Evolutionary conservation across 2,113 vertebrate genomes (phyloP), one percentile per base, ranked within the genome.

Genomic region (Sander vitreus): DNA sequence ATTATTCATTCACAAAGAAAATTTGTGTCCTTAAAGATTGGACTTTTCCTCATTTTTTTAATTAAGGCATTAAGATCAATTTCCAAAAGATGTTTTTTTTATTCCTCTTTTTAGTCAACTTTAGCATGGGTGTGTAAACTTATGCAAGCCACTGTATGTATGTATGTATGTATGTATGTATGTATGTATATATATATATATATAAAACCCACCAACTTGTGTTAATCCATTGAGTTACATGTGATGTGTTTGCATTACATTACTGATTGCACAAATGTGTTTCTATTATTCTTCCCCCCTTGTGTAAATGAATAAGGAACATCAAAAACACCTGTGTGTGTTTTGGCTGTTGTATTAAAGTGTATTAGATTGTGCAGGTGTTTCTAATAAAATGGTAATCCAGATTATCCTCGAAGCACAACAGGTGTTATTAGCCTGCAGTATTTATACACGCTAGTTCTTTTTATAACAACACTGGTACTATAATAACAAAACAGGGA

Each of bases 321-420:
- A 64, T 23, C 14, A 47, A 15, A 65, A 47, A 25, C 43, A 65
- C 8, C n/a, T 5, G 39, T 18, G 39, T n/a, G n/a, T 47, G 47
- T 65, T 36, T 60, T 19, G 16, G 13, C 27, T 51, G 13, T 51
- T 30, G 25, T 19, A 48, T 47, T 57, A 3, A 73, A 15, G 3
- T n/a, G 18, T 19, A 45, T 45, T 23, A 45, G 12, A 23, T 15
- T n/a, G 12, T 23, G 7, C 11, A 15, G 2, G 43, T 60, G 12
- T 19, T 12, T 4, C 48, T 25, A 25, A 76, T 27, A 65, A 75
- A 75, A 48, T 39, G 14, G 72, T 51, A 63, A 50, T 73, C 18
- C 55, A 59, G 23, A 9, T 73, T 73, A 23, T 39, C 14, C 30
- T 12, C 15, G 15, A 16, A 33, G 16, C 23, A 27, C 16, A 65